Evolutionary conservation across 2,113 vertebrate species (phyloP).

Genomic region (Bos javanicus): DNA sequence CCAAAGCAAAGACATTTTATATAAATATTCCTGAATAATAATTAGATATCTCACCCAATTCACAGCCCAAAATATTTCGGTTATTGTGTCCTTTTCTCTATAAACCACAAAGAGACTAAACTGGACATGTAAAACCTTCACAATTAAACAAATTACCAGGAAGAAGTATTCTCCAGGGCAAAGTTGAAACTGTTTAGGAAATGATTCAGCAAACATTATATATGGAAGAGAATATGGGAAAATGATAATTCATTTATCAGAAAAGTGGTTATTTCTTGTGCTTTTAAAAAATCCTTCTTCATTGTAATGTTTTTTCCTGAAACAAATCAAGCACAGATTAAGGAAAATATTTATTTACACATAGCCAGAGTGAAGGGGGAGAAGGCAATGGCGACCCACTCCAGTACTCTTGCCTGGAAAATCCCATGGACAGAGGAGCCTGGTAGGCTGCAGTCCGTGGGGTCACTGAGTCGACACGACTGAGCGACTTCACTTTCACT

Average conservation of each 20-base stretch:
- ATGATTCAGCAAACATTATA: slow-evolving; percentile 12
- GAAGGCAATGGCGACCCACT: too few species aligned
- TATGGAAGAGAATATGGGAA: neutral
- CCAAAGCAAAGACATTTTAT: neutral
- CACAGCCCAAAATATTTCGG: neutral
- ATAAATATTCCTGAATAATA: neutral
- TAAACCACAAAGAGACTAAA: slow-evolving; percentile 9
- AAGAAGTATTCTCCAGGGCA: neutral
- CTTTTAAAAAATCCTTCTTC: neutral
- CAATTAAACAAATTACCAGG: neutral
- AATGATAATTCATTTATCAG: neutral
- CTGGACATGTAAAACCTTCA: neutral
- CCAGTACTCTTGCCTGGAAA: too few species aligned
- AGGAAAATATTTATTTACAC: neutral
- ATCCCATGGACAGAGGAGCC: too few species aligned
- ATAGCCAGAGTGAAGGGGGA: neutral
- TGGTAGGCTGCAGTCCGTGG: too few species aligned
- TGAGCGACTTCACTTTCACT: too few species aligned
- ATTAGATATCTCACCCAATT: neutral
- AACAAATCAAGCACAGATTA: neutral
- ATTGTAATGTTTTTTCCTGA: neutral
- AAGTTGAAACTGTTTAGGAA: neutral
- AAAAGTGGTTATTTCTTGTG: neutral
- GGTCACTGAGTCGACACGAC: too few species aligned
- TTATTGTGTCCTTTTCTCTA: neutral